A percentile compares a stretch with the other conserved stretches of the same genome.
phyloP scores from a whole-genome alignment of 2,888 invertebrate species.

The Drosophila dives region DNA sequence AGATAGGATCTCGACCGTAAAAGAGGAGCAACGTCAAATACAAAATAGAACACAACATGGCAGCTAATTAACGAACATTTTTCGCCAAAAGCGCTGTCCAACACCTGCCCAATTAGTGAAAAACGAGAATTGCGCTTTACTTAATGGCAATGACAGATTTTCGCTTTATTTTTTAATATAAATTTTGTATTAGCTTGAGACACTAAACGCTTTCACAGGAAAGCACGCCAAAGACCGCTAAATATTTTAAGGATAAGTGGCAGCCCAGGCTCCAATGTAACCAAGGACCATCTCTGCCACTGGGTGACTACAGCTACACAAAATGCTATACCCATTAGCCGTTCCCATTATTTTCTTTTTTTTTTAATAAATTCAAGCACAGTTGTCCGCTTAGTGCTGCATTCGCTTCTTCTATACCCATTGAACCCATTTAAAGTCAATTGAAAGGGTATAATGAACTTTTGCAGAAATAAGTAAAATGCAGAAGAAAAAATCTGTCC shows the following conservation, averaged over 20 bases:
- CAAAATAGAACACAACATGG: constrained; percentile 66
- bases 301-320: constrained; percentile 23
- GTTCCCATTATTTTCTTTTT: constrained; percentile 19
- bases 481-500: neutral
- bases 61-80: constrained; percentile 74
- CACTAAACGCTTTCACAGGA: constrained; percentile 51
- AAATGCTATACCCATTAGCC: constrained; percentile 73
- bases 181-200: constrained; percentile 71
- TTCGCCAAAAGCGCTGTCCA: constrained; percentile 25
- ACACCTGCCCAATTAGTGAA: constrained; percentile 76
- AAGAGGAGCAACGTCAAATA: constrained; percentile 11
- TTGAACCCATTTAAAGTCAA: neutral
- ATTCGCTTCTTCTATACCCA: neutral
- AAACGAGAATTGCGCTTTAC: constrained; percentile 54
- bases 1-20: constrained; percentile 63
- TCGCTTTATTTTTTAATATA: constrained; percentile 50
- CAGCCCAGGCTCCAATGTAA: constrained; percentile 31
- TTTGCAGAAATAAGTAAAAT: neutral
- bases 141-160: constrained; percentile 76
- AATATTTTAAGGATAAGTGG: constrained; percentile 75
- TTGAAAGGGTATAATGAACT: neutral
- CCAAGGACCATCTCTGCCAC: constrained; percentile 26
- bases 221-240: constrained; percentile 54
- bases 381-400: constrained; percentile 52
- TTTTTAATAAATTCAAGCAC: constrained; percentile 71